These are phyloP conservation scores for Phoebastria nigripes DNA, from an alignment of 2,797 vertebrate species.

Conservation along the genomic window DNA sequence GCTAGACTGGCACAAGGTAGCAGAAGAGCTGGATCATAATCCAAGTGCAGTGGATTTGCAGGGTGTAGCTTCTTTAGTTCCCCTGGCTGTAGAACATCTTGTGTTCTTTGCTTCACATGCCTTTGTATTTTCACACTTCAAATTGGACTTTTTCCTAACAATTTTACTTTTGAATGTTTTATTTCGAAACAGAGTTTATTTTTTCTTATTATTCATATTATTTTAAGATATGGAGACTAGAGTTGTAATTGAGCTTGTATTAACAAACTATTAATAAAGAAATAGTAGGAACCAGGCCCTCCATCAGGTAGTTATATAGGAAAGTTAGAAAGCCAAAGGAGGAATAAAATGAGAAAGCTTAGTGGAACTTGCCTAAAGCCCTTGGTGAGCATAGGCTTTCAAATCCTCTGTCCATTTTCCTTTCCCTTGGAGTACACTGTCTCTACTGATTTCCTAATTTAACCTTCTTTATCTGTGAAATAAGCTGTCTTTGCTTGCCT, in stretches of 20 bases:
- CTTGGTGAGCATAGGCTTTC: not conserved
- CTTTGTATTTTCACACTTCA: not conserved
- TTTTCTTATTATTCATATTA: not conserved
- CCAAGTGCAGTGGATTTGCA: not conserved
- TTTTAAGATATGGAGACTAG: not conserved
- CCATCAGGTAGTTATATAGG: not conserved
- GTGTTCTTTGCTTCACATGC: not conserved
- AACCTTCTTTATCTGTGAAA: not conserved
- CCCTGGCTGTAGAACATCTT: not conserved
- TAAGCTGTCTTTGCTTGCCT: not conserved
- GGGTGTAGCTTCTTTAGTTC: not conserved
- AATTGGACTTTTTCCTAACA: not conserved
- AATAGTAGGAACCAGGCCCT: not conserved
- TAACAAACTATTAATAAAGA: not conserved
- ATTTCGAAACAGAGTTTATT: not conserved
- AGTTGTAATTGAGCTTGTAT: not conserved
- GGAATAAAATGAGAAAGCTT: not conserved
- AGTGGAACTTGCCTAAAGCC: not conserved
- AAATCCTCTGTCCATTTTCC: not conserved
- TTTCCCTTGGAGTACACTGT: not conserved
- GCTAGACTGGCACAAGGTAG: not conserved
- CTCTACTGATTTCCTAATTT: not conserved
- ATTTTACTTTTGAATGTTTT: not conserved
- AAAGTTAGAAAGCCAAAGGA: not conserved
- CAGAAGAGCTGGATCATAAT: not conserved